Conservation (phyloP, 2,888 invertebrate genomes). For the Parascotia fuliginaria region DNA sequence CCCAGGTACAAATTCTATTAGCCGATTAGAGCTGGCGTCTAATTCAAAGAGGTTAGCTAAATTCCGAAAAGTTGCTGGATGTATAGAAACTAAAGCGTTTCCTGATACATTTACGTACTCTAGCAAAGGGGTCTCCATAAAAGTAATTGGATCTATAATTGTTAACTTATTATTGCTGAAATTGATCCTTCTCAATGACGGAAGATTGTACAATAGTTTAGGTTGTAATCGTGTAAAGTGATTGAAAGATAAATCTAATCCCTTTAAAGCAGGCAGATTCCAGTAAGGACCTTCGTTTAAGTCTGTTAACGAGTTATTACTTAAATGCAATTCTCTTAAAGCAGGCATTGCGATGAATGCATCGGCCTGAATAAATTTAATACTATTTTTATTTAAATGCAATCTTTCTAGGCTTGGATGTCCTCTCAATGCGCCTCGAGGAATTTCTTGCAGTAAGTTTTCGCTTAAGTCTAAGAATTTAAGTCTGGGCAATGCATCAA, state of each 20-base stretch:
- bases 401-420: slow-evolving; percentile 92
- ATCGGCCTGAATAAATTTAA: slow-evolving; percentile 91
- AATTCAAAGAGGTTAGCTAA: slow-evolving; percentile 91
- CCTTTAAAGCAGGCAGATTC: slow-evolving; percentile 94
- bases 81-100: slow-evolving; percentile 89
- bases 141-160: slow-evolving; percentile 90
- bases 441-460: slow-evolving; percentile 91
- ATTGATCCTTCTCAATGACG: slow-evolving; percentile 91
- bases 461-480: slow-evolving; percentile 92
- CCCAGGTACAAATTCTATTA: slow-evolving; percentile 91
- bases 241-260: slow-evolving; percentile 92
- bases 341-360: slow-evolving; percentile 94
- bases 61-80: slow-evolving; percentile 91
- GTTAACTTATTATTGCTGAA: slow-evolving; percentile 90
- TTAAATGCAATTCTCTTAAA: slow-evolving; percentile 91
- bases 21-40: slow-evolving; percentile 90
- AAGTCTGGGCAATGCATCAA: slow-evolving; percentile 91
- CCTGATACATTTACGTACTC: slow-evolving; percentile 93
- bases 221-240: slow-evolving; percentile 90
- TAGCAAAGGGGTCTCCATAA: slow-evolving; percentile 89
- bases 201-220: slow-evolving; percentile 90
- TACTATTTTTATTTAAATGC: slow-evolving; percentile 92
- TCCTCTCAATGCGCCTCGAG: slow-evolving; percentile 91
- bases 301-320: slow-evolving; percentile 93
- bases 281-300: slow-evolving; percentile 91